Conservation (phyloP, 2,113 vertebrate species). For the Heptranchias perlo region DNA sequence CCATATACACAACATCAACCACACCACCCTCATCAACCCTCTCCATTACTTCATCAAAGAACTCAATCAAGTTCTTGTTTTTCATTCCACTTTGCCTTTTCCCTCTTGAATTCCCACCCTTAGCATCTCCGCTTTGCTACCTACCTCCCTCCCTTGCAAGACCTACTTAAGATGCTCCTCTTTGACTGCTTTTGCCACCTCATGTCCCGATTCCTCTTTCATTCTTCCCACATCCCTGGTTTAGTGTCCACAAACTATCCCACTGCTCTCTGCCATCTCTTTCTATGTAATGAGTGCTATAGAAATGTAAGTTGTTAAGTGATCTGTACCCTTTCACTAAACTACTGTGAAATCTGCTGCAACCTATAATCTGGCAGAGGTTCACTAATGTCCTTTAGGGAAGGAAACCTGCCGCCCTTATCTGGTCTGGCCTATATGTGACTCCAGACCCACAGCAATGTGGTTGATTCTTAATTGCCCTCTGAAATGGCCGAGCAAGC, state of each 20-base stretch:
- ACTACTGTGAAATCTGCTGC: background rate
- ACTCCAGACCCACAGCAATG: no score
- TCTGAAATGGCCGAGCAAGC: no score
- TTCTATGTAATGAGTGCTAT: background rate
- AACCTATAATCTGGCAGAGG: background rate
- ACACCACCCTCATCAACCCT: no score
- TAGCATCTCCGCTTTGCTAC: background rate
- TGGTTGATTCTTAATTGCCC: no score
- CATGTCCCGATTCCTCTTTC: background rate
- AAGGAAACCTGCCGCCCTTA: no score
- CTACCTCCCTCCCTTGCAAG: no score
- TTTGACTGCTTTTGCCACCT: background rate
- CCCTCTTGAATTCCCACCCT: background rate
- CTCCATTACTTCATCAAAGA: no score
- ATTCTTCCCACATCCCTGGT: background rate
- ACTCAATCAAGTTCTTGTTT: no score
- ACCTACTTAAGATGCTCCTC: background rate
- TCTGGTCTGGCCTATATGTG: no score
- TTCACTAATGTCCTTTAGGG: no score
- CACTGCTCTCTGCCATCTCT: background rate
- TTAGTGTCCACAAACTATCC: background rate
- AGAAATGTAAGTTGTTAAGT: background rate
- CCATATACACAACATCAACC: no score
- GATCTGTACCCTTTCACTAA: background rate
- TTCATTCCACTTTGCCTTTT: no score